Base-by-base conservation (phyloP, 2,113 vertebrate genomes). In the Probosciger aterrimus region DNA sequence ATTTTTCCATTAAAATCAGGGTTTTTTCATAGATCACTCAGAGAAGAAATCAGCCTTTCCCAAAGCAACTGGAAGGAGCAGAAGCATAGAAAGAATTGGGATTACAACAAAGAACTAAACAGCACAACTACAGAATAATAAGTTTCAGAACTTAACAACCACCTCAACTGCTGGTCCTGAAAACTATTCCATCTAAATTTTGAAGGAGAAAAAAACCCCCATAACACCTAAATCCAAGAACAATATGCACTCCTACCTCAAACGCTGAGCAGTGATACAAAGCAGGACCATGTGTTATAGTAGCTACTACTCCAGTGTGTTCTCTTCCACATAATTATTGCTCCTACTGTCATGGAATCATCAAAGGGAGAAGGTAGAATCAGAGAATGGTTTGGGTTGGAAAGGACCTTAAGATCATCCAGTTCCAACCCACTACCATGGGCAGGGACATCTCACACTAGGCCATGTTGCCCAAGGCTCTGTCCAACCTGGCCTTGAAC, bases 191-290 rank as follows among this genome's bases (percentile, higher is more conserved):
- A 80, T 19, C 59, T 28, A 80, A 41, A 73, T 82, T 7, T 49
- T 28, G 37, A 41, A 86, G 25, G 28, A 39, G 5, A 3, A 19
- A 10, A 37, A 23, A 4, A 0, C 1, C 6, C 6, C 7, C 39
- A 49, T 24, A 52, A 39, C 4, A 73, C 11, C 16, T 64, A n/a
- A 76, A 63, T 3, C 6, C 18, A 76, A 70, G 24, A 65, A 49
- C 2, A 8, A 35, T 24, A 27, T 60, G 10, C 30, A 43, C 19
- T 52, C 37, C 31, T n/a, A 8, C 17, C 39, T 39, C 22, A 2
- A 59, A 47, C 15, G 55, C 23, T 17, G 41, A 84, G 52, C 53
- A 77, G 47, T 4, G 1, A 13, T 1, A 27, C 37, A 57, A 25
- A 88, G 59, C 35, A 59, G 37, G n/a, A 37, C 28, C n/a, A 35